These are phyloP conservation scores for Drosophila rubida DNA, from an alignment of 2,888 invertebrate species.

Conservation along the genomic window DNA sequence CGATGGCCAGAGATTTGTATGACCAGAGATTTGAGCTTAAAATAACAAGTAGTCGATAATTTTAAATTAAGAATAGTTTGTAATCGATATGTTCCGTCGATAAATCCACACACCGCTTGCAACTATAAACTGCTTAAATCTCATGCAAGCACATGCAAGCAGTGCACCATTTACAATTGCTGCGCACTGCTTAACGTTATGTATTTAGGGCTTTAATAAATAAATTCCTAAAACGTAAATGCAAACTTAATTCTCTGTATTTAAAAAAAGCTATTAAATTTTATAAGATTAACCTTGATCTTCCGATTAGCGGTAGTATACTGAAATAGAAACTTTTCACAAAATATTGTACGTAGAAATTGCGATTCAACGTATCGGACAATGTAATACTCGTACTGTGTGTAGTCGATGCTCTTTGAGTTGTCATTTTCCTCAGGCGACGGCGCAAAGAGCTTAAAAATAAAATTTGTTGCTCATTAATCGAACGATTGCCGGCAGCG, in stretches of 20 bases:
- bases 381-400: background rate
- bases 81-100: background rate
- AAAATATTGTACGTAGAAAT: background rate
- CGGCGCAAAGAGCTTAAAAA: slow-evolving; percentile 23
- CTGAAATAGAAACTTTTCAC: slow-evolving; percentile 13
- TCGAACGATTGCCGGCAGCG: slow-evolving; percentile 63
- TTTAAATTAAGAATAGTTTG: too few species aligned
- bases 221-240: background rate
- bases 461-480: slow-evolving; percentile 65
- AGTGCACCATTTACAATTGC: background rate
- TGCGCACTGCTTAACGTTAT: too few species aligned
- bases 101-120: background rate
- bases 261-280: background rate
- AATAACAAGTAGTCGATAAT: too few species aligned
- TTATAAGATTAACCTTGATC: background rate
- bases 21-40: too few species aligned
- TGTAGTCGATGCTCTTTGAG: background rate
- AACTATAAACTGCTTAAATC: background rate
- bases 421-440: slow-evolving; percentile 3
- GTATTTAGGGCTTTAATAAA: background rate
- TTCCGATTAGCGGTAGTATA: background rate
- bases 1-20: too few species aligned
- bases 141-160: background rate
- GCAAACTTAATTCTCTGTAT: background rate
- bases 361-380: slow-evolving; percentile 5